Conservation (phyloP, 2,888 invertebrate genomes). For the Formica aserva region DNA sequence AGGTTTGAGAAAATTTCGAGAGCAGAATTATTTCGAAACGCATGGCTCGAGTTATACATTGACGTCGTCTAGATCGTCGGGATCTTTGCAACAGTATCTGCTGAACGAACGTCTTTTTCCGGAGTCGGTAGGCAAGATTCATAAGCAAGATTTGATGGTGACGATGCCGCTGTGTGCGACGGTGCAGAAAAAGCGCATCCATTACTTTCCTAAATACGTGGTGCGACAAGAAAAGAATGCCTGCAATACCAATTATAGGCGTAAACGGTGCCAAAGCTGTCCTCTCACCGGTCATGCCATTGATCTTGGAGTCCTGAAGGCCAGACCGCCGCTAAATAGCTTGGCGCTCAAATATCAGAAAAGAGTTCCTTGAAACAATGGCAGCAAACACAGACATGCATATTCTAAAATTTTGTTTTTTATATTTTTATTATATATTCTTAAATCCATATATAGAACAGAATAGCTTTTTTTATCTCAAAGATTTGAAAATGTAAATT, state of each 20-base stretch:
- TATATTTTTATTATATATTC: background rate
- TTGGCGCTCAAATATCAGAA: constrained; percentile 79
- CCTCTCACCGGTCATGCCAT: constrained; percentile 80
- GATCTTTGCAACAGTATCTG: constrained; percentile 87
- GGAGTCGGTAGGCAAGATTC: constrained; percentile 84
- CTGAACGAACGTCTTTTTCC: constrained; percentile 88
- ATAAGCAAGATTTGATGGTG: constrained; percentile 74
- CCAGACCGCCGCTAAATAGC: constrained; percentile 74
- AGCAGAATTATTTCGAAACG: constrained; percentile 89
- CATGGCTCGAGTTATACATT: constrained; percentile 86
- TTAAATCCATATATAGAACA: background rate
- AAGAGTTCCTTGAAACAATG: constrained; percentile 48
- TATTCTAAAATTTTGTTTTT: background rate
- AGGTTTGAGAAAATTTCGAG: constrained; percentile 86
- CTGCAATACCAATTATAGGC: constrained; percentile 64
- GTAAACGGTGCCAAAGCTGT: constrained; percentile 74
- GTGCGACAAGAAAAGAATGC: constrained; percentile 75
- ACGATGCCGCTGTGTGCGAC: constrained; percentile 77
- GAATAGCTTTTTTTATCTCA: constrained; percentile 4
- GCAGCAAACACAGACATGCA: background rate
- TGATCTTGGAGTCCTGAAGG: constrained; percentile 78
- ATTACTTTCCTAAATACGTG: constrained; percentile 80
- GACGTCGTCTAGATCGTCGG: constrained; percentile 72
- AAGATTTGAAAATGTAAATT: constrained; percentile 1
- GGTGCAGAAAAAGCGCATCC: constrained; percentile 77